These are phyloP conservation scores for Reinhardtius hippoglossoides DNA, from an alignment of 2,113 vertebrate genomes.

Conservation along the genomic window DNA sequence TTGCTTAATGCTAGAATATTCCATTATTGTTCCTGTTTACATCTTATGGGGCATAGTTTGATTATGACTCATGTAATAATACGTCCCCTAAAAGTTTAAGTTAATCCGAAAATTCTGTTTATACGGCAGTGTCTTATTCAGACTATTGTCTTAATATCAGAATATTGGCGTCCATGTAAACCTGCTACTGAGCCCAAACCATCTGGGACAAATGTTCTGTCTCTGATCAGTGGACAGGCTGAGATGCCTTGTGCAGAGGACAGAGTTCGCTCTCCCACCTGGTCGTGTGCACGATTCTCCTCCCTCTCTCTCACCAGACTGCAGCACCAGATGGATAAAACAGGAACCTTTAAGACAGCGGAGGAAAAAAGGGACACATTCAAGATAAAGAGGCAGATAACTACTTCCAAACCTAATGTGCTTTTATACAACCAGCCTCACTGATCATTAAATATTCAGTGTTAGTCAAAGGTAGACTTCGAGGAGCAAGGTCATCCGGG, in stretches of 20 bases:
- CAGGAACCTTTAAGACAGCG: constrained; percentile 47
- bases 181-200: constrained; percentile 3
- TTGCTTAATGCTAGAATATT: too few species aligned
- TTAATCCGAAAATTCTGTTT: too few species aligned
- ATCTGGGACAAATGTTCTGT: constrained; percentile 13
- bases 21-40: too few species aligned
- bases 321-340: constrained; percentile 75
- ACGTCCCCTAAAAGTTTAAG: too few species aligned
- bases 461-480: constrained; percentile 11
- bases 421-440: constrained; percentile 18
- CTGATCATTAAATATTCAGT: constrained; percentile 17
- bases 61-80: too few species aligned
- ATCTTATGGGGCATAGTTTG: too few species aligned
- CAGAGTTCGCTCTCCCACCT: constrained; percentile 48
- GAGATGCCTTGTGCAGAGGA: constrained; percentile 18
- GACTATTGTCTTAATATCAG: too few species aligned
- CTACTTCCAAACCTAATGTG: constrained; percentile 37
- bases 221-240: constrained; percentile 29
- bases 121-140: too few species aligned
- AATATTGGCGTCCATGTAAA: background rate
- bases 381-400: constrained; percentile 42
- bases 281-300: constrained; percentile 19
- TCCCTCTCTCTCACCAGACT: constrained; percentile 52
- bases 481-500: constrained; percentile 1
- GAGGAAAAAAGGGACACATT: constrained; percentile 44